A percentile compares a stretch with the other conserved stretches of the same genome.
Evolutionary conservation across 2,113 vertebrate species (phyloP).

Genomic region (Misgurnus mizolepis): DNA sequence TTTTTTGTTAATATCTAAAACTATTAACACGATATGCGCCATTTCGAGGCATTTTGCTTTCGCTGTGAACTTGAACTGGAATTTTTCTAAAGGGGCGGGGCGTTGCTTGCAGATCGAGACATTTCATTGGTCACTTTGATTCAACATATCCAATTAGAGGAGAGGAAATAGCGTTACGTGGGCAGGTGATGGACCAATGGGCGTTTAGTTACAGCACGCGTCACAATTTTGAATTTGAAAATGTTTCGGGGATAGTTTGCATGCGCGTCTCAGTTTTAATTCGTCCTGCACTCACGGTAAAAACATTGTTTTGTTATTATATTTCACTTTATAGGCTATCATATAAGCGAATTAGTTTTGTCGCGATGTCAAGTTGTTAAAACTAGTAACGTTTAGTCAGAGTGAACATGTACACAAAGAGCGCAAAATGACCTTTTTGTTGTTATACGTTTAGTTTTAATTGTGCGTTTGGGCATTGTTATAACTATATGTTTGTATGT

Average conservation of each 20-base stretch:
- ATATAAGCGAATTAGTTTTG: background rate
- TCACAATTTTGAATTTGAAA: slow-evolving; percentile 29
- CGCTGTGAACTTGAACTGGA: background rate
- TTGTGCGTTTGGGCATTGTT: too few relatives aligned
- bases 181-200: background rate
- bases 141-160: background rate
- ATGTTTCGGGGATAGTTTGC: background rate
- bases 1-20: background rate
- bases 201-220: background rate
- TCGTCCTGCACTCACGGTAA: slow-evolving; percentile 9
- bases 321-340: background rate
- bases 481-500: too few relatives aligned
- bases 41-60: too few relatives aligned
- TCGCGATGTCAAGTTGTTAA: background rate
- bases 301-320: background rate
- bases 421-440: background rate
- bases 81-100: background rate
- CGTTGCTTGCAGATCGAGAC: background rate
- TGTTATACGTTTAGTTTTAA: too few relatives aligned
- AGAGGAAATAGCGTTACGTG: background rate
- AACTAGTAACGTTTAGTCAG: background rate
- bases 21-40: background rate
- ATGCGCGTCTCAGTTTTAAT: background rate
- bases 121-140: background rate
- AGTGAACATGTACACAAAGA: background rate